Evolutionary conservation across 1,140 invertebrate species (phyloP), one percentile per base, ranked within the genome.

Genomic region (Calliopsis andreniformis): DNA sequence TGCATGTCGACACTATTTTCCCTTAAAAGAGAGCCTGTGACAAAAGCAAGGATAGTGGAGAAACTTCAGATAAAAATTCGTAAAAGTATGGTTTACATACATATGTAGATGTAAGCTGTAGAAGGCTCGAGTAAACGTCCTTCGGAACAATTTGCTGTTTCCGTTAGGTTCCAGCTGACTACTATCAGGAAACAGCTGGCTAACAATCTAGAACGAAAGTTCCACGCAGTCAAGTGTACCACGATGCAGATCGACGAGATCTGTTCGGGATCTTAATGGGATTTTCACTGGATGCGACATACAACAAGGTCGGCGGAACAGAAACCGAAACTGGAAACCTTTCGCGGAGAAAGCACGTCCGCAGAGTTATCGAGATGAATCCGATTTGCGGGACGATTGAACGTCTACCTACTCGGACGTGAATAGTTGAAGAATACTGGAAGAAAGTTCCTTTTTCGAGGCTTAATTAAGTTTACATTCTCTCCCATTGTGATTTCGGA

Each of bases 191-290:
- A 80, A 80, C 62, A 67, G 72, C 62, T 61, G 51, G 25, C 12
- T 47, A 59, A 59, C 16, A 30, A 75, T 25, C 42, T 53, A 53
- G 18, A 78, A 75, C 39, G 35, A 75, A 35, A 63, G 25, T 80
- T 61, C 35, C 42, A 53, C 45, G 23, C 12, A 59, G 49, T 18
- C 51, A 47, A 2, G 32, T 2, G 39, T 10, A 43, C 30, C 56
- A n/a, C n/a, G 23, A 67, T 23, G 23, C 32, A 35, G 35, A 76
- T 66, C 61, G n/a, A 35, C 47, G 8, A 43, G 28, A 51, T 55
- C 39, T n/a, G 23, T 16, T 7, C 28, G 25, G 25, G 23, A 66
- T 73, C 49, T 53, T 47, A 53, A 69, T 73, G 39, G 49, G 14
- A 66, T 69, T 61, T 69, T 76, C 45, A 53, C 55, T 43, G 66